These are phyloP conservation scores for Melozone crissalis DNA, from an alignment of 2,113 vertebrate genomes.

Conservation along the genomic window DNA sequence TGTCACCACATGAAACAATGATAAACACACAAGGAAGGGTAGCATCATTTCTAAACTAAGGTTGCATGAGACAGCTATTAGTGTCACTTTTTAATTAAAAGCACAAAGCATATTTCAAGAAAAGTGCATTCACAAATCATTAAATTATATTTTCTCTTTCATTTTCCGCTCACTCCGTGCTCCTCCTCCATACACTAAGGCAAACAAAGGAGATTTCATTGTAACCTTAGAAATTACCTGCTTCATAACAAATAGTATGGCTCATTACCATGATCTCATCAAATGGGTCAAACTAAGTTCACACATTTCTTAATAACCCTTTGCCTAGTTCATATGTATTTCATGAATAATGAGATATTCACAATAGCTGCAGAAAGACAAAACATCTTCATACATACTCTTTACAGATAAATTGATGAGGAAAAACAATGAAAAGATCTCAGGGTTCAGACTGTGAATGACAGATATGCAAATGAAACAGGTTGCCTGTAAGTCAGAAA, in stretches of 20 bases:
- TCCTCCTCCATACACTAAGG: neutral
- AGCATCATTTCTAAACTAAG: neutral
- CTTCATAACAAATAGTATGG: neutral
- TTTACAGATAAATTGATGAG: constrained; percentile 48
- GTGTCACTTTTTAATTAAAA: neutral
- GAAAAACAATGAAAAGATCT: constrained; percentile 49
- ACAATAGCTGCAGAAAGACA: constrained; percentile 45
- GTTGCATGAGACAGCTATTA: neutral
- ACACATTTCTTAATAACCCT: constrained; percentile 18
- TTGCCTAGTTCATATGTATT: constrained; percentile 21
- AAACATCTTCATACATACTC: constrained; percentile 39
- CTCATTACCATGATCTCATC: constrained; percentile 13
- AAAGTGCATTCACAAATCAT: neutral
- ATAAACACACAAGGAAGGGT: neutral
- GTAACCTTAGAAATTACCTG: constrained; percentile 18
- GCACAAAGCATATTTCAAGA: neutral
- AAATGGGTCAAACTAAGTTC: constrained; percentile 18
- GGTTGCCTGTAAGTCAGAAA: constrained; percentile 33
- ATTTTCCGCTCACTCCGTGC: neutral
- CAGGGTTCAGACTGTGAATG: constrained; percentile 57
- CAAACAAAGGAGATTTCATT: constrained; percentile 1
- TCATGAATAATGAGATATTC: constrained; percentile 39
- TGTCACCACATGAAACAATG: neutral
- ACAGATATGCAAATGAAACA: constrained; percentile 45
- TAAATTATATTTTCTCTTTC: neutral